phyloP scores from a whole-genome alignment of 2,888 invertebrate genomes.

The Morpho deidamia region DNA sequence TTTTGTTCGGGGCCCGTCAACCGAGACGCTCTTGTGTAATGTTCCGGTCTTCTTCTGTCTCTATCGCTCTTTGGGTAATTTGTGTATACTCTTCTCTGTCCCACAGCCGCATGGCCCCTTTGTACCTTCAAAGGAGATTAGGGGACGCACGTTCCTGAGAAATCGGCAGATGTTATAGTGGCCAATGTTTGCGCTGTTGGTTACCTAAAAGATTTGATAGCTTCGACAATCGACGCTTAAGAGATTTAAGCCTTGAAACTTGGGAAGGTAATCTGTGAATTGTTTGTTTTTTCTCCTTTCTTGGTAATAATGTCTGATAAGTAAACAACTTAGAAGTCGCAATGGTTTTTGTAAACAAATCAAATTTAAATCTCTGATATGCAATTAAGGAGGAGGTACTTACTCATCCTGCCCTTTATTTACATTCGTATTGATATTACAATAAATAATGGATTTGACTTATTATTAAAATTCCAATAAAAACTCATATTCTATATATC shows the following conservation, averaged over 20 bases:
- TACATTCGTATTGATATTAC: too few relatives aligned
- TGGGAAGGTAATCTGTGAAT: neutral
- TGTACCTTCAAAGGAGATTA: constrained; percentile 60
- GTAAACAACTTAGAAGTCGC: too few relatives aligned
- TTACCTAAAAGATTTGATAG: constrained; percentile 50
- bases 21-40: constrained; percentile 70
- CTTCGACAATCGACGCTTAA: constrained; percentile 36
- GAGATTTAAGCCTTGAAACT: constrained; percentile 25
- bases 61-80: constrained; percentile 27
- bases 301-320: neutral
- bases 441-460: too few relatives aligned
- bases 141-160: constrained; percentile 73
- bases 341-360: too few relatives aligned
- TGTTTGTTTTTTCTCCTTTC: neutral
- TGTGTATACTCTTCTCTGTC: constrained; percentile 37
- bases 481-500: too few relatives aligned
- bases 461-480: too few relatives aligned
- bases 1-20: constrained; percentile 72
- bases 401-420: too few relatives aligned
- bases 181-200: constrained; percentile 48
- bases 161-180: constrained; percentile 68
- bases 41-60: constrained; percentile 54
- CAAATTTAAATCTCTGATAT: too few relatives aligned
- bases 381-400: too few relatives aligned
- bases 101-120: constrained; percentile 54